phyloP scores from a whole-genome alignment of 1,140 invertebrate species.

The Lethrus apterus region DNA sequence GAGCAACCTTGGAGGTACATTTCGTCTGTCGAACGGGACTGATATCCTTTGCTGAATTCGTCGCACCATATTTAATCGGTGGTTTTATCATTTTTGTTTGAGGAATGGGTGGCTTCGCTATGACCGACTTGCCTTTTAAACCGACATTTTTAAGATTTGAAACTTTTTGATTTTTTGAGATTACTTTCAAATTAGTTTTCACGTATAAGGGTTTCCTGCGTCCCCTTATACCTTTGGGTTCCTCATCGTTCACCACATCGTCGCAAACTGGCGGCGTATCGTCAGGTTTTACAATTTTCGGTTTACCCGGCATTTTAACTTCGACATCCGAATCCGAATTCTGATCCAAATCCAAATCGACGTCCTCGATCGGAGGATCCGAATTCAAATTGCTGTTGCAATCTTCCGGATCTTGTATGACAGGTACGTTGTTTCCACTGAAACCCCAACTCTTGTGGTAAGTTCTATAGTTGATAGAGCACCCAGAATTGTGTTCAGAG shows the following conservation, averaged over 20 bases:
- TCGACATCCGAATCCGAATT: constrained; percentile 1
- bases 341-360: constrained; percentile 1
- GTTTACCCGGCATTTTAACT: constrained; percentile 36
- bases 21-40: constrained; percentile 3
- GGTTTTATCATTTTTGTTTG: constrained; percentile 17
- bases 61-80: constrained; percentile 9
- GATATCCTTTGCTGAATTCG: constrained; percentile 21
- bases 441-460: constrained; percentile 38
- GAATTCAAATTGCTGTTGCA: constrained; percentile 7
- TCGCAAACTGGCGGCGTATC: constrained; percentile 38
- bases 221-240: constrained; percentile 63
- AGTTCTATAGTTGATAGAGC: constrained; percentile 40
- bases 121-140: neutral
- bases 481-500: constrained; percentile 41
- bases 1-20: neutral
- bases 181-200: constrained; percentile 24
- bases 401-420: constrained; percentile 10
- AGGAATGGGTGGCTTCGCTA: constrained; percentile 13
- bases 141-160: neutral
- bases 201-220: constrained; percentile 66
- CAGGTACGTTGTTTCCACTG: constrained; percentile 10
- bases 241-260: constrained; percentile 31
- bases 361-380: constrained; percentile 9
- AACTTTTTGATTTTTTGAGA: neutral
- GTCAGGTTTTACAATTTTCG: constrained; percentile 54